A percentile compares a stretch with the other conserved stretches of the same genome.
phyloP scores from a whole-genome alignment of 2,797 vertebrate species.

The Syngnathus rostellatus region DNA sequence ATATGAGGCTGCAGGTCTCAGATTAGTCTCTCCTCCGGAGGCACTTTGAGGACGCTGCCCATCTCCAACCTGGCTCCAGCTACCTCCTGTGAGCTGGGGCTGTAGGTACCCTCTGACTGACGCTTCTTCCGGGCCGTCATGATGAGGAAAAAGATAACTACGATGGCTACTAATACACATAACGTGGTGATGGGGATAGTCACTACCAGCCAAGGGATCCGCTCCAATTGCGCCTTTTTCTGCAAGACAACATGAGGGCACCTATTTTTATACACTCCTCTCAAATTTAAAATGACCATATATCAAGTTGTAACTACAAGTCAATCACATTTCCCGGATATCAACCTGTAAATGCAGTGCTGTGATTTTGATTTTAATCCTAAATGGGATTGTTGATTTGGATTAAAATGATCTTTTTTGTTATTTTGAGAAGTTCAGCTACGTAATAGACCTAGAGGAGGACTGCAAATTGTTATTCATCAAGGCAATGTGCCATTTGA shows the following conservation, averaged over 20 bases:
- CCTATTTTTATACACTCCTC: not conserved
- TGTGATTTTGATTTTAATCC: too few relatives aligned
- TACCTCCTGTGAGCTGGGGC: conserved; percentile 93
- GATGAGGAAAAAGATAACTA: conserved; percentile 80
- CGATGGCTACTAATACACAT: conserved; percentile 76
- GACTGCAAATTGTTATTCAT: too few relatives aligned
- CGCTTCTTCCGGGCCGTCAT: conserved; percentile 90
- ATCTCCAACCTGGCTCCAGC: conserved; percentile 93
- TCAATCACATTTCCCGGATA: too few relatives aligned
- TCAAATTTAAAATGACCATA: not conserved
- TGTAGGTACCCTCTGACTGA: conserved; percentile 97
- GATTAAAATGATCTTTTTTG: too few relatives aligned
- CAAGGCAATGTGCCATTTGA: too few relatives aligned
- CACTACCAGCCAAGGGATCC: conserved; percentile 80
- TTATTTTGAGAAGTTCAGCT: too few relatives aligned
- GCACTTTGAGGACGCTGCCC: conserved; percentile 96
- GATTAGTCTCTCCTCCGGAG: conserved; percentile 93
- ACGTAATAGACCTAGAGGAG: too few relatives aligned
- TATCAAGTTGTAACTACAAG: not conserved
- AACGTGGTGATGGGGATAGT: conserved; percentile 84
- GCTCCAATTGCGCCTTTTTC: conserved; percentile 73
- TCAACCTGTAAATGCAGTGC: not conserved
- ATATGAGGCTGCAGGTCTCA: conserved; percentile 46
- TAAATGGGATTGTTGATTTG: too few relatives aligned
- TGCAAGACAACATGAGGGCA: conserved; percentile 46